Evolutionary conservation across 2,113 vertebrate species (phyloP), one percentile per base, ranked within the genome.

Genomic region (Crotalus tigris): DNA sequence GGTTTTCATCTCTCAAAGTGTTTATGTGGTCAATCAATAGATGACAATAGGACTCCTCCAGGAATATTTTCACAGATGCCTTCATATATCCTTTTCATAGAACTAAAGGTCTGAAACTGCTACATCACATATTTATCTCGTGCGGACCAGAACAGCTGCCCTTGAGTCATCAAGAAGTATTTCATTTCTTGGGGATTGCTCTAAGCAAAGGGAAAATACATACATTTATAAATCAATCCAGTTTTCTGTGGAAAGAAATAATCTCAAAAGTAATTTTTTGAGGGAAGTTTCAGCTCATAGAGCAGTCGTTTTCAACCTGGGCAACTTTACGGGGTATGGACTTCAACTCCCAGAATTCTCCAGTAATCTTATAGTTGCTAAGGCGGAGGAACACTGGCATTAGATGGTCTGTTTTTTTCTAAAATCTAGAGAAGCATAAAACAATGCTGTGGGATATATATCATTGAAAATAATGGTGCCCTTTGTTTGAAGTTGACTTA

Each of bases 1-100:
- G 91, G 81, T 91, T 96, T 95, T 93, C 89, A 93, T 96, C 93
- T 55, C 91, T 93, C 49, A 29, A 93, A 92, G 49, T 91, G 46
- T 53, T 94, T 95, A 46, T 57, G 17, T 59, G 55, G 17, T 92
- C 12, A 92, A 58, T 11, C 93, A 92, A 90, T 33, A 94, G 93
- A 1, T 26, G 49, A 44, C 61, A 51, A 94, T 90, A 5, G 33
- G 91, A 13, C 87, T 46, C 0, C 3, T 87, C 92, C 87, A 89
- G 59, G 91, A 92, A 44, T 92, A 85, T 12, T 49, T 91, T 93
- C 88, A 91, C 64, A 19, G 24, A 49, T 7, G 46, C 11, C 17
- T 6, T 58, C 54, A 33, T 51, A 24, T 29, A 21, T 58, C 33
- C 86, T 58, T 12, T 0, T 91, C 93, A 29, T 49, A 3, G 81